Percentiles rank a stretch among this genome's conserved stretches.
Conservation (phyloP, 2,888 invertebrate species). For the Temnothorax rugatulus region DNA sequence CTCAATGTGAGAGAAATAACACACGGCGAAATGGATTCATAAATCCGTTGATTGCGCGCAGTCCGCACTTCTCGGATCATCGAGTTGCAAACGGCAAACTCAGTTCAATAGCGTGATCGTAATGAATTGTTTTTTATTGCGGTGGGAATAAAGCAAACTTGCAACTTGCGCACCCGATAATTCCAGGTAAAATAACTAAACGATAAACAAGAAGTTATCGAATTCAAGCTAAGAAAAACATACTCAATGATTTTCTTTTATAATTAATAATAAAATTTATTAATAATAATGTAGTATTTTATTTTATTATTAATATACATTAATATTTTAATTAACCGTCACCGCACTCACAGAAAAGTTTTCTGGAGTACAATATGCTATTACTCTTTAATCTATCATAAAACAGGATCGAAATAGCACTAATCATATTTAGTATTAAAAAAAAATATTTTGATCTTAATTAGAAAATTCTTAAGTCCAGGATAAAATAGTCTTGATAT, state of each 20-base stretch:
- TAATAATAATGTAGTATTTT: too few relatives aligned
- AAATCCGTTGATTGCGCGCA: neutral
- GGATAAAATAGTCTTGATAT: neutral
- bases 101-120: neutral
- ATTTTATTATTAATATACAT: too few relatives aligned
- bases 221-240: slow-evolving; percentile 12
- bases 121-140: slow-evolving; percentile 5
- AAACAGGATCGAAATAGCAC: slow-evolving; percentile 9
- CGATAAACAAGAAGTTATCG: slow-evolving; percentile 28
- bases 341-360: slow-evolving; percentile 3
- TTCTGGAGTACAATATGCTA: neutral
- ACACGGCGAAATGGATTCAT: neutral
- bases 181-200: slow-evolving; percentile 9
- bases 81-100: neutral
- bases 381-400: slow-evolving; percentile 6
- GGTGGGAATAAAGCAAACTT: slow-evolving; percentile 8
- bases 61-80: slow-evolving; percentile 5
- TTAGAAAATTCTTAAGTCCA: neutral
- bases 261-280: too few relatives aligned
- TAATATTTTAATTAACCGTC: too few relatives aligned
- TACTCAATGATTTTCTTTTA: too few relatives aligned
- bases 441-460: slow-evolving; percentile 8
- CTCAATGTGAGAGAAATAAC: neutral
- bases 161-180: neutral
- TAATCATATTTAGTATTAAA: neutral